These are phyloP conservation scores for Isaurus tuberculatus DNA, from an alignment of 92 coral and sea anemone species.

Conservation along the genomic window DNA sequence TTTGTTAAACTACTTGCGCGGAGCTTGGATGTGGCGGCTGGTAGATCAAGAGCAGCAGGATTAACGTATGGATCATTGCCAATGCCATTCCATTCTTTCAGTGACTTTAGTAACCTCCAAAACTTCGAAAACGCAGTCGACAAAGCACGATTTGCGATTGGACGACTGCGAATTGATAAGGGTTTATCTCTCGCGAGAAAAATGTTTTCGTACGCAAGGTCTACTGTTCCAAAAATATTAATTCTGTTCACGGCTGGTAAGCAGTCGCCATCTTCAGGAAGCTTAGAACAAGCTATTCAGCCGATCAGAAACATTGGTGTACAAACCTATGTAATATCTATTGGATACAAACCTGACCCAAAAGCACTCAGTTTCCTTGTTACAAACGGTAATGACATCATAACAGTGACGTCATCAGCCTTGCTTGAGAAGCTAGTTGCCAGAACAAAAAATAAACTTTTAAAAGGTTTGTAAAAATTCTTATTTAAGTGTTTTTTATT, in stretches of 20 bases:
- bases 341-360: slow-evolving; percentile 62
- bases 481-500: not conserved
- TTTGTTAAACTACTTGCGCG: slow-evolving; percentile 57
- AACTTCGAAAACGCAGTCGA: slow-evolving; percentile 59
- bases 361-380: slow-evolving; percentile 31
- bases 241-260: slow-evolving; percentile 66
- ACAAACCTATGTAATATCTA: slow-evolving; percentile 67
- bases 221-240: slow-evolving; percentile 68
- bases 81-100: slow-evolving; percentile 38
- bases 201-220: slow-evolving; percentile 58
- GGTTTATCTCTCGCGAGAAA: slow-evolving; percentile 62
- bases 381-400: slow-evolving; percentile 13
- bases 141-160: slow-evolving; percentile 35
- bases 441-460: not conserved
- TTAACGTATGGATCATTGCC: slow-evolving; percentile 52
- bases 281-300: slow-evolving; percentile 63
- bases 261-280: slow-evolving; percentile 56
- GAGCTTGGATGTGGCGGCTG: slow-evolving; percentile 43
- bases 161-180: slow-evolving; percentile 55
- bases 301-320: slow-evolving; percentile 70
- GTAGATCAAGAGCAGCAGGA: slow-evolving; percentile 64
- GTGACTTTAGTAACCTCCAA: slow-evolving; percentile 34
- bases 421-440: slow-evolving; percentile 3
- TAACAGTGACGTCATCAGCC: slow-evolving; percentile 18
- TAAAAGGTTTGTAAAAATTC: not conserved